Evolutionary conservation across 2,888 invertebrate species (phyloP).

Genomic region (Serrognathus titanus): DNA sequence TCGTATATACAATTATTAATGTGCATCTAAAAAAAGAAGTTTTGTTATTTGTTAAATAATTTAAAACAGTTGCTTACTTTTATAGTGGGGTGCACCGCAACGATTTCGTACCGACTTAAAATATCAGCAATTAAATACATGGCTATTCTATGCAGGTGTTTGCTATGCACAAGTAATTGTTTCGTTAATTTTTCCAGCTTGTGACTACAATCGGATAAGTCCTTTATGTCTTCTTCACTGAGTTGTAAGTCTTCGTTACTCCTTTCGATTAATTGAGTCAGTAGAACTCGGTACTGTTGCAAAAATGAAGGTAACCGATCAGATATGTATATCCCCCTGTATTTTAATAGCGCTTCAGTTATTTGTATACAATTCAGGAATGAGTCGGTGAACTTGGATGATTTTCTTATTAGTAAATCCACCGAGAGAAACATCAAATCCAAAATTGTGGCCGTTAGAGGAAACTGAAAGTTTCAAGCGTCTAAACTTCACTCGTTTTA

Average conservation of each 20-base stretch:
- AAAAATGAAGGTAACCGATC: slow-evolving; percentile 44
- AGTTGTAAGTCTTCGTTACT: slow-evolving; percentile 33
- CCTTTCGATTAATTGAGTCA: slow-evolving; percentile 35
- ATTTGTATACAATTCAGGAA: slow-evolving; percentile 32
- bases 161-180: slow-evolving; percentile 38
- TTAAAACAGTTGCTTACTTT: slow-evolving; percentile 42
- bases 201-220: slow-evolving; percentile 43
- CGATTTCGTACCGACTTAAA: slow-evolving; percentile 47
- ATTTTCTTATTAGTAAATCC: too few species aligned
- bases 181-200: slow-evolving; percentile 45
- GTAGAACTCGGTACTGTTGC: slow-evolving; percentile 39
- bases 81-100: slow-evolving; percentile 47
- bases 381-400: slow-evolving; percentile 28
- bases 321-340: slow-evolving; percentile 38
- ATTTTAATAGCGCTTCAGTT: slow-evolving; percentile 39
- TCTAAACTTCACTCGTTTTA: too few species aligned
- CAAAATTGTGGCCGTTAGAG: slow-evolving; percentile 1
- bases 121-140: slow-evolving; percentile 51
- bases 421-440: too few species aligned
- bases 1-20: slow-evolving; percentile 49
- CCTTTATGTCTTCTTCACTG: slow-evolving; percentile 22
- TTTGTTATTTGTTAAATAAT: slow-evolving; percentile 9
- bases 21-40: slow-evolving; percentile 43
- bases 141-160: slow-evolving; percentile 47
- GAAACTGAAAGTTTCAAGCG: slow-evolving; percentile 4